Base-by-base conservation (phyloP, 2,797 vertebrate species). In the Lacerta agilis region DNA sequence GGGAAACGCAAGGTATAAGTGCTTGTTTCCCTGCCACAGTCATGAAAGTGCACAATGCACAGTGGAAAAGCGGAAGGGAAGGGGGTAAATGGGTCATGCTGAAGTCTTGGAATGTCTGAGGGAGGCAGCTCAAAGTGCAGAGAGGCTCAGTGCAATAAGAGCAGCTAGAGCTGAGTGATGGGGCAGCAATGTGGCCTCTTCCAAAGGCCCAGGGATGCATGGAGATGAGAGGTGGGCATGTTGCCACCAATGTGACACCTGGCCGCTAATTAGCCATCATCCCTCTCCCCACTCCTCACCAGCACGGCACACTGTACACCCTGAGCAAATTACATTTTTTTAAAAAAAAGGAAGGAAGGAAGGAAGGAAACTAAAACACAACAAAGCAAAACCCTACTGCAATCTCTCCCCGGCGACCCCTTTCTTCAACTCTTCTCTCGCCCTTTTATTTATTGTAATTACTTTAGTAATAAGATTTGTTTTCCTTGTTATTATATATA, bases 391-490 rank as follows among this genome's bases (percentile, higher is more conserved):
- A 95, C 89, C 92, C 90, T 93, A 25, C 82, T 90, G 86, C 92
- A 96, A 94, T 96, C 94, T 85, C 93, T 96, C 95, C 95, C 95
- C 27, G 86, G 91, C 73, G 92, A 89, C 88, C 88, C 93, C 88
- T 95, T 96, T 92, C 92, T 93, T 91, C 94, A 93, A 93, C 90
- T 94, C 91, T 86, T 91, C 82, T 94, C 94, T 94, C 29, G 0
- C 92, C 92, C 20, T 95, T 95, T 96, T 97, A 97, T 97, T 96
- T 96, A 96, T 96, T 95, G 94, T 96, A 97, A 97, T 96, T 96
- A 97, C 95, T 96, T 94, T 89, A 94, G 95, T 95, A 96, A 96
- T 96, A 97, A 96, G 95, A 96, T 96, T 96, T 97, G 96, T 97
- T 96, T 84, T 97, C 93, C 94, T 94, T 96, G 93, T 96, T 96